Base-by-base conservation (phyloP, 2,888 invertebrate species). In the Nomada ferruginata region DNA sequence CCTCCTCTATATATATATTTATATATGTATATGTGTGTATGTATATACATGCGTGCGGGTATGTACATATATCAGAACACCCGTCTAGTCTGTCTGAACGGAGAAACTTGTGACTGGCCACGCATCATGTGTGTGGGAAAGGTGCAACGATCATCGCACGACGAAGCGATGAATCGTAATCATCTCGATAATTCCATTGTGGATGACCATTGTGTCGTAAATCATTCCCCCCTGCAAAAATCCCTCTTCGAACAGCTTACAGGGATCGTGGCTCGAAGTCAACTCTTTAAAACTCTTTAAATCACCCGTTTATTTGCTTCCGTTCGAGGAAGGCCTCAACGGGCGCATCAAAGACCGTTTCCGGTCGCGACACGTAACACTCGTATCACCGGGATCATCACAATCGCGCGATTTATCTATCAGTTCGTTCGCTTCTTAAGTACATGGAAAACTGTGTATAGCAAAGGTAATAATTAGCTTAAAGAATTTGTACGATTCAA, bases 381-480 rank as follows among this genome's bases (percentile, higher is more conserved):
- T 10, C 7, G 26, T 36, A 53, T 52, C 57, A 64, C 26, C 75
- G 23, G 18, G 63, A 71, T 50, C 76, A 44, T 23, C 29, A 70
- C 44, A 61, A 29, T 20, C 26, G 26, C 42, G 66, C 47, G 60
- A 47, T 42, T 44, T 44, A 55, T 29, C 50, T 42, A 10, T 23
- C 52, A 3, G 15, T 44, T 57, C 52, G 52, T 64, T 69, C 69
- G 80, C 70, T 36, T 66, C 59, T 86, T 86, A 86, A 86, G 86
- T 86, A 86, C 86, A 79, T 76, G 70, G 75, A 65, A 79, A 77
- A 42, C 65, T 73, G 80, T 66, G 64, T 53, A 52, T 69, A 76
- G 69, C 63, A 70, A 83, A 70, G 57, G 74, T 74, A 59, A 79
- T 76, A 47, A 47, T 47, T 15, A 79, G 76, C 53, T 66, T 47